A percentile compares a stretch with the other conserved stretches of the same genome.
These are phyloP conservation scores for Pseudachorutes palmiensis DNA, from an alignment of 1,140 invertebrate species.

Conservation along the genomic window DNA sequence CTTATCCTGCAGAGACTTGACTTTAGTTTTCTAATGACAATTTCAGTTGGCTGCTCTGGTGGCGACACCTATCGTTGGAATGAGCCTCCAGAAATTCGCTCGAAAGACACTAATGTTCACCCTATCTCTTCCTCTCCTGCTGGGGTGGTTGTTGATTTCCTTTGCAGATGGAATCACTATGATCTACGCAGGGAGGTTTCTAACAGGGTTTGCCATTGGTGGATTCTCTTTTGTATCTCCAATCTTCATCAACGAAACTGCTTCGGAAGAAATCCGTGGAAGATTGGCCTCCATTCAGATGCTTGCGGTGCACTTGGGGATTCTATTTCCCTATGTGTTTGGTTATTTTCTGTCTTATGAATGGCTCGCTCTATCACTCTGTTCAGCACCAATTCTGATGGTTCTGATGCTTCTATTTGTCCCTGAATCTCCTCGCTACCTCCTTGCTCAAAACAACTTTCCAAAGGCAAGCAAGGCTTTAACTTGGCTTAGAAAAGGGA, in stretches of 20 bases:
- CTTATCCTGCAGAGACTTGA: not conserved
- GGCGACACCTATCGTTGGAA: conserved; percentile 1
- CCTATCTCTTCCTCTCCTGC: conserved; percentile 55
- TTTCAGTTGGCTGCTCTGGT: conserved; percentile 15
- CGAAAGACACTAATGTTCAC: conserved; percentile 41
- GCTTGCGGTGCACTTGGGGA: not conserved
- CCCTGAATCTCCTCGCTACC: conserved; percentile 26
- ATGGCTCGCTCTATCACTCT: conserved; percentile 13
- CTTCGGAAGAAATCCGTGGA: conserved; percentile 59
- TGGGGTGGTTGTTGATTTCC: conserved; percentile 68
- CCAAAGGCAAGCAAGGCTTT: conserved; percentile 13
- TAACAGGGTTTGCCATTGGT: conserved; percentile 41
- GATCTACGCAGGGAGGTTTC: conserved; percentile 58
- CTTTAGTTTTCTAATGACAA: no score
- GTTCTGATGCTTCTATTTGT: conserved; percentile 15
- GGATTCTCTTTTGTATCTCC: conserved; percentile 56
- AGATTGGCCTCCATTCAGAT: conserved; percentile 50
- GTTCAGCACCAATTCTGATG: conserved; percentile 13
- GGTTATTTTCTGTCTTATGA: conserved; percentile 16
- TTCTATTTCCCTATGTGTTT: not conserved
- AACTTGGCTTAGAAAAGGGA: not conserved
- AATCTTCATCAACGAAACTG: conserved; percentile 58
- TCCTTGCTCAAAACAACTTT: conserved; percentile 12
- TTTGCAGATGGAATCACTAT: conserved; percentile 51
- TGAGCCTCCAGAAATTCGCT: conserved; percentile 55